Evolutionary conservation across 2,113 vertebrate genomes (phyloP).

Genomic region (Ageneiosus marmoratus): DNA sequence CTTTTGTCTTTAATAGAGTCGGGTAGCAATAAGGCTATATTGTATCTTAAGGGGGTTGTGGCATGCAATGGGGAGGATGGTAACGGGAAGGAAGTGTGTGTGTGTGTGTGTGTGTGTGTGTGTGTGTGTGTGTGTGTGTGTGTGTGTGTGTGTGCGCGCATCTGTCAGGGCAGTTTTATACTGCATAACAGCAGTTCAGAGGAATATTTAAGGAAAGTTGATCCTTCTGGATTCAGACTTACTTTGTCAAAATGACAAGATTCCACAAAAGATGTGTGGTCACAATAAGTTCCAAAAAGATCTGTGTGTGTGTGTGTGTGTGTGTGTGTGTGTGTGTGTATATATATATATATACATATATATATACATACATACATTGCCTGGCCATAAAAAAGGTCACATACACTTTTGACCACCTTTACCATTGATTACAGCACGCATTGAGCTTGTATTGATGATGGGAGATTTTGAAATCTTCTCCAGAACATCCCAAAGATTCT

Average conservation of each 20-base stretch:
- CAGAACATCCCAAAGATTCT: too few relatives aligned
- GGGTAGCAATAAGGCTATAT: constrained; percentile 78
- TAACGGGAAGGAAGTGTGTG: constrained; percentile 59
- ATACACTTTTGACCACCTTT: too few relatives aligned
- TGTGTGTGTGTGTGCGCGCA: constrained; percentile 44
- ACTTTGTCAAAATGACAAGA: constrained; percentile 47
- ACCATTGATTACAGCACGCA: too few relatives aligned
- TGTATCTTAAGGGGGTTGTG: constrained; percentile 79
- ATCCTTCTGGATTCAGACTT: constrained; percentile 51
- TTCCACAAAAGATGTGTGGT: constrained; percentile 45
- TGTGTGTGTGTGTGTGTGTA: too few relatives aligned
- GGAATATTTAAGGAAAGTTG: constrained; percentile 54
- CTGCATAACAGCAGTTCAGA: constrained; percentile 44
- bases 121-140: constrained; percentile 45
- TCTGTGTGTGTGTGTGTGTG: background rate
- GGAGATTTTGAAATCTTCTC: too few relatives aligned
- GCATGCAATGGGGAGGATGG: constrained; percentile 64
- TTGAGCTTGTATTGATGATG: too few relatives aligned
- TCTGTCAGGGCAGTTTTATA: constrained; percentile 23
- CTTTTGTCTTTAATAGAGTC: constrained; percentile 84
- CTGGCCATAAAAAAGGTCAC: too few relatives aligned
- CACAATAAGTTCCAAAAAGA: constrained; percentile 39
- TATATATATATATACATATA: too few relatives aligned
- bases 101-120: constrained; percentile 41
- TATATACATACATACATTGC: too few relatives aligned